Evolutionary conservation across 2,113 vertebrate species (phyloP).

Genomic region (Chamaetylas fuelleborni): DNA sequence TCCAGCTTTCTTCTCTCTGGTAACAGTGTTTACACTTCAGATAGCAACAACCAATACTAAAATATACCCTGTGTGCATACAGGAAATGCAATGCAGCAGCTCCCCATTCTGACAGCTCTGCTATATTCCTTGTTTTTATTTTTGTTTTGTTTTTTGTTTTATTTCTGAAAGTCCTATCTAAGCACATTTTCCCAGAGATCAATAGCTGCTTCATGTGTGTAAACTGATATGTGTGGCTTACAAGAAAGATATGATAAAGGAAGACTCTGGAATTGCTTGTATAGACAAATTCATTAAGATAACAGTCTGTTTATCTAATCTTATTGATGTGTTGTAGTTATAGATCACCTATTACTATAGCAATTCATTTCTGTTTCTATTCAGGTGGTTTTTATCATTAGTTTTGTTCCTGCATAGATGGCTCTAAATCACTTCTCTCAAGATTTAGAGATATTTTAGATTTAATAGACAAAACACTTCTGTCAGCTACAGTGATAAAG

Average conservation of each 20-base stretch:
- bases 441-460: neutral
- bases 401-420: neutral
- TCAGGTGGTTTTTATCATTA: neutral
- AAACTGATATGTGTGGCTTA: constrained; percentile 9
- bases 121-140: neutral
- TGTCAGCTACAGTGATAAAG: neutral
- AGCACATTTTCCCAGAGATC: constrained; percentile 13
- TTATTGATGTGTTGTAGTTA: constrained; percentile 21
- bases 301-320: constrained; percentile 15
- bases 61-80: neutral
- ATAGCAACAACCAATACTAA: neutral
- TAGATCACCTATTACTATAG: neutral
- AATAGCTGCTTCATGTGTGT: constrained; percentile 21
- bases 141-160: neutral
- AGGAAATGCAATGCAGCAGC: neutral
- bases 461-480: constrained; percentile 10
- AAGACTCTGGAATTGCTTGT: neutral
- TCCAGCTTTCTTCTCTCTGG: neutral
- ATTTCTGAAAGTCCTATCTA: neutral
- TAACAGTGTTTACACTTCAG: neutral
- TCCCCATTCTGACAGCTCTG: neutral
- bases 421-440: neutral
- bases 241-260: neutral
- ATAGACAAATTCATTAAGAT: constrained; percentile 30
- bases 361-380: constrained; percentile 18